Conservation (phyloP, 2,888 invertebrate species). For the Crioceris asparagi region DNA sequence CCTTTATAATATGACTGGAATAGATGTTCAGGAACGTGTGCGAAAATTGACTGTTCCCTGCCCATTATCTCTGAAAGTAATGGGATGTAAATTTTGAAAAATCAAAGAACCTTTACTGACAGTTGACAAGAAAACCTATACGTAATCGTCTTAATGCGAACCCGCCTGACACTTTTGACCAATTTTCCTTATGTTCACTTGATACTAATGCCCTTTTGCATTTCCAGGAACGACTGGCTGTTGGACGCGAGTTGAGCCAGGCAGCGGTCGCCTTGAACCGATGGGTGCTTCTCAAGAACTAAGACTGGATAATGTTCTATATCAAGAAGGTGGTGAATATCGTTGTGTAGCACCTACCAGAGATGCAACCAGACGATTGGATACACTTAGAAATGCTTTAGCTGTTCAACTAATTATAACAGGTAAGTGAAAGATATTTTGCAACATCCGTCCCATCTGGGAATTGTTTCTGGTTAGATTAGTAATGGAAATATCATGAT, state of each 20-base stretch:
- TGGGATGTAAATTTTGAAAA: too few species aligned
- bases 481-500: too few species aligned
- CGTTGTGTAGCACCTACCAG: slow-evolving; percentile 55
- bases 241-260: slow-evolving; percentile 49
- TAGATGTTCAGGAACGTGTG: too few species aligned
- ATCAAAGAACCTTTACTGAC: too few species aligned
- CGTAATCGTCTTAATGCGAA: too few species aligned
- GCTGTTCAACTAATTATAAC: slow-evolving; percentile 44
- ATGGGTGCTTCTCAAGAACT: slow-evolving; percentile 51
- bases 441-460: too few species aligned
- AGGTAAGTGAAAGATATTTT: slow-evolving; percentile 36
- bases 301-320: slow-evolving; percentile 57
- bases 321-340: slow-evolving; percentile 68
- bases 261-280: slow-evolving; percentile 44
- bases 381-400: slow-evolving; percentile 41
- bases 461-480: too few species aligned
- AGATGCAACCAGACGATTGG: slow-evolving; percentile 43
- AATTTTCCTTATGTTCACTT: background rate
- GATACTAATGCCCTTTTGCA: background rate
- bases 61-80: too few species aligned
- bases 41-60: too few species aligned
- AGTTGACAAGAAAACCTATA: too few species aligned
- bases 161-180: too few species aligned
- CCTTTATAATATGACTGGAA: too few species aligned
- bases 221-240: slow-evolving; percentile 48